A percentile compares a stretch with the other conserved stretches of the same genome.
Evolutionary conservation across 2,888 invertebrate genomes (phyloP).

Genomic region (Perdita meconis): DNA sequence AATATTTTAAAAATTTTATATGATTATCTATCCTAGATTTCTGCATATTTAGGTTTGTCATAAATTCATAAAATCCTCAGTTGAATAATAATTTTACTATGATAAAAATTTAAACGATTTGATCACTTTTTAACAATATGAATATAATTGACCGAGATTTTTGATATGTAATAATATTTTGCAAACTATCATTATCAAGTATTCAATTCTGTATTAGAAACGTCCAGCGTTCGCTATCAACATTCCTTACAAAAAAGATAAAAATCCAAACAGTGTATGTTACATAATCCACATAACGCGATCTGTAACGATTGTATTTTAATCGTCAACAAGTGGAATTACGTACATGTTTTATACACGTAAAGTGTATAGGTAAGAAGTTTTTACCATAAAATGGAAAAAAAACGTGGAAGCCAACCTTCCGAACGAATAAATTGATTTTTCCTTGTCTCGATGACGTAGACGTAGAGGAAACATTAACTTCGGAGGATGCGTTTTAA

Average conservation of each 20-base stretch:
- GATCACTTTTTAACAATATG: no score
- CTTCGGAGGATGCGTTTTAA: background rate
- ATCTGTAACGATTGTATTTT: constrained; percentile 7
- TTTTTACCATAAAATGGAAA: constrained; percentile 8
- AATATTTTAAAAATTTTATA: no score
- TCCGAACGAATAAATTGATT: background rate
- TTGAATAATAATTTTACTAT: no score
- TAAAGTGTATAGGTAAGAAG: constrained; percentile 7
- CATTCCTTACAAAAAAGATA: background rate
- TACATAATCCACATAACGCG: constrained; percentile 24
- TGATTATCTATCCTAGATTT: no score
- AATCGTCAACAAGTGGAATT: constrained; percentile 10
- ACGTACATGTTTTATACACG: background rate
- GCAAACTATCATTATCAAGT: no score
- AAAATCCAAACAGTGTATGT: background rate
- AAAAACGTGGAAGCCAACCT: constrained; percentile 3
- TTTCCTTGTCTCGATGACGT: constrained; percentile 18
- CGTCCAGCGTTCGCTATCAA: no score
- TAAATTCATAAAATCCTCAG: no score
- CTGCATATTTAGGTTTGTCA: no score
- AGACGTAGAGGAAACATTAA: background rate
- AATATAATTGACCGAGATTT: no score
- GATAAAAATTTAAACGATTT: no score
- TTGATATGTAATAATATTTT: no score
- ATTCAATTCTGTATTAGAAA: no score